These are phyloP conservation scores for Tragelaphus imberbis DNA, from an alignment of 2,113 vertebrate genomes.

Conservation along the genomic window DNA sequence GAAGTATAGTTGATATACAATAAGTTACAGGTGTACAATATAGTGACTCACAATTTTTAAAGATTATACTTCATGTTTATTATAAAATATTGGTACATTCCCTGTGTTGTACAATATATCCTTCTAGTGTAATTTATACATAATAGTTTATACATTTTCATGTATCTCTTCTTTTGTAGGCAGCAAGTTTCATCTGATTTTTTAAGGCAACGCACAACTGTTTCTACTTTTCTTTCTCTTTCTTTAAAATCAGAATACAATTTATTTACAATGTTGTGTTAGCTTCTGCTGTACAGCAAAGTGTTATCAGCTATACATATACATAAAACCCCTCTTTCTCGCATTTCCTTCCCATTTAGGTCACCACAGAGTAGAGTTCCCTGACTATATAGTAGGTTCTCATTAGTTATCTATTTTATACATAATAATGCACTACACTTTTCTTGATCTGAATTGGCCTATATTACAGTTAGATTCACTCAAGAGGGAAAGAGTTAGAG, in stretches of 20 bases:
- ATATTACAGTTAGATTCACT: background rate
- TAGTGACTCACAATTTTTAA: background rate
- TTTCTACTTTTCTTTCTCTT: background rate
- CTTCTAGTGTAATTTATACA: background rate
- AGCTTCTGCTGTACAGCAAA: background rate
- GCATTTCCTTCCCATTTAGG: background rate
- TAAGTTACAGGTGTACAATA: background rate
- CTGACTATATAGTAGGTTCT: background rate
- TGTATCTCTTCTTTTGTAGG: background rate
- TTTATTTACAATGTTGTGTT: background rate
- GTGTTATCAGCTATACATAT: background rate
- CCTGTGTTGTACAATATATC: background rate
- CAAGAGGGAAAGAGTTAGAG: background rate
- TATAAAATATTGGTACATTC: background rate
- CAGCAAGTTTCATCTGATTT: background rate
- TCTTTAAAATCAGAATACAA: background rate
- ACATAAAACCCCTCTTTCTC: background rate
- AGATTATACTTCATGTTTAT: background rate
- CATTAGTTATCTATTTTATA: background rate
- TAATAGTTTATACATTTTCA: background rate
- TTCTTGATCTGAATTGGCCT: constrained; percentile 6
- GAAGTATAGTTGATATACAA: background rate
- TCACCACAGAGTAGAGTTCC: background rate
- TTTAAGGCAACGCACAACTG: background rate
- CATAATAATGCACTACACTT: background rate